Evolutionary conservation across 2,888 invertebrate genomes (phyloP).

Genomic region (Anorthoa munda): DNA sequence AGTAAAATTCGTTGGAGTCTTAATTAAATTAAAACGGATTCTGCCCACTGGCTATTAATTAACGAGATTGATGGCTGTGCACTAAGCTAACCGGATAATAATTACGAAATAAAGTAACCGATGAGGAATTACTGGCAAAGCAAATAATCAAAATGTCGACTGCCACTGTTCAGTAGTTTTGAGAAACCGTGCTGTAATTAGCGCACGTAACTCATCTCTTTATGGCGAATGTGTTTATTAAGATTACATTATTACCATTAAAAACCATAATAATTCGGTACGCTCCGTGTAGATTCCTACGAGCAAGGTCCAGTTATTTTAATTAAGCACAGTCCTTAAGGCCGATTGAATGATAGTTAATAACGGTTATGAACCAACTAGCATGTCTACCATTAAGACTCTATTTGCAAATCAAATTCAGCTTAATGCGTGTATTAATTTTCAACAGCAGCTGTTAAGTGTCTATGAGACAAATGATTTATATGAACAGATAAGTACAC

Average conservation of each 20-base stretch:
- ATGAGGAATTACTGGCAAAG: conserved; percentile 55
- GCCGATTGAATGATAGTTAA: conserved; percentile 72
- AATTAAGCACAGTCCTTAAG: conserved; percentile 73
- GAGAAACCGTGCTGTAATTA: conserved; percentile 36
- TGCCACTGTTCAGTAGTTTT: conserved; percentile 29
- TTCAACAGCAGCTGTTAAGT: conserved; percentile 76
- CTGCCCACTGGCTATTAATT: conserved; percentile 60
- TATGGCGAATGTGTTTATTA: conserved; percentile 69
- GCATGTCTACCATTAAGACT: conserved; percentile 73
- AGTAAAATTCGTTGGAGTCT: conserved; percentile 63
- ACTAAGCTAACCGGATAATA: conserved; percentile 53
- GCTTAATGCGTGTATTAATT: conserved; percentile 80
- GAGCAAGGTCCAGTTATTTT: conserved; percentile 78
- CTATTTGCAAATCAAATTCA: conserved; percentile 85
- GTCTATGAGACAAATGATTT: conserved; percentile 79
- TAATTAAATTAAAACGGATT: conserved; percentile 72
- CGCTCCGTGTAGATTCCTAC: conserved; percentile 72
- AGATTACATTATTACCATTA: conserved; percentile 77
- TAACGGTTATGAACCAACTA: conserved; percentile 70
- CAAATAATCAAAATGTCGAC: conserved; percentile 38
- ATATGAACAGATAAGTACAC: conserved; percentile 77
- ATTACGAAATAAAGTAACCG: conserved; percentile 54
- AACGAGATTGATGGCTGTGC: conserved; percentile 53
- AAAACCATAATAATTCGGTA: conserved; percentile 70
- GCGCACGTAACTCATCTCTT: conserved; percentile 48